Evolutionary conservation across 2,888 invertebrate genomes (phyloP).

Genomic region (Pemphredon lugubris): DNA sequence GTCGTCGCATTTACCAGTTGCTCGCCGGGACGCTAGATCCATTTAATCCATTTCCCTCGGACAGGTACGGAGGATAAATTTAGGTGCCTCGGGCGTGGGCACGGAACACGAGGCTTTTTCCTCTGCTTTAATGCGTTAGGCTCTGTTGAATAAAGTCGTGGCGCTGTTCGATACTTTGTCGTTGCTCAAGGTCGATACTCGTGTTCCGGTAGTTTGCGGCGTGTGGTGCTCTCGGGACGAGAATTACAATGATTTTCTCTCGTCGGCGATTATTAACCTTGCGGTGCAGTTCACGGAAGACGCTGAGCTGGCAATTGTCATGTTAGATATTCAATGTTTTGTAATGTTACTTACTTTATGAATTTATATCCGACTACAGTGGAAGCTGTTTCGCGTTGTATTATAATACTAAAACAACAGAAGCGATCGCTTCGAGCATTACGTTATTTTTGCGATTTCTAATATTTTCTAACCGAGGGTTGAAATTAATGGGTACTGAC

Average conservation of each 20-base stretch:
- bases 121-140: slow-evolving; percentile 17
- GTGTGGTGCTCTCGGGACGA: no score
- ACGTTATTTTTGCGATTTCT: no score
- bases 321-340: no score
- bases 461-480: no score
- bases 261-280: slow-evolving; percentile 23
- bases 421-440: no score
- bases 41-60: slow-evolving; percentile 34
- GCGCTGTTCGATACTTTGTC: neutral
- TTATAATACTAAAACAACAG: no score
- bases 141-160: slow-evolving; percentile 19
- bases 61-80: slow-evolving; percentile 17
- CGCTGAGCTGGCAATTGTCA: no score
- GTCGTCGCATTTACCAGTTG: neutral
- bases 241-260: neutral
- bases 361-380: no score
- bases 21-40: slow-evolving; percentile 21
- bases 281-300: no score
- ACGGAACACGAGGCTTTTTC: slow-evolving; percentile 1
- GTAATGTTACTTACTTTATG: no score
- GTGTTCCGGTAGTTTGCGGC: slow-evolving; percentile 29
- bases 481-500: no score
- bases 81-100: slow-evolving; percentile 12
- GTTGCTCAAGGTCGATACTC: neutral
- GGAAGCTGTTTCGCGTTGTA: no score